phyloP scores from a whole-genome alignment of 2,113 vertebrate genomes.

The Equus przewalskii region DNA sequence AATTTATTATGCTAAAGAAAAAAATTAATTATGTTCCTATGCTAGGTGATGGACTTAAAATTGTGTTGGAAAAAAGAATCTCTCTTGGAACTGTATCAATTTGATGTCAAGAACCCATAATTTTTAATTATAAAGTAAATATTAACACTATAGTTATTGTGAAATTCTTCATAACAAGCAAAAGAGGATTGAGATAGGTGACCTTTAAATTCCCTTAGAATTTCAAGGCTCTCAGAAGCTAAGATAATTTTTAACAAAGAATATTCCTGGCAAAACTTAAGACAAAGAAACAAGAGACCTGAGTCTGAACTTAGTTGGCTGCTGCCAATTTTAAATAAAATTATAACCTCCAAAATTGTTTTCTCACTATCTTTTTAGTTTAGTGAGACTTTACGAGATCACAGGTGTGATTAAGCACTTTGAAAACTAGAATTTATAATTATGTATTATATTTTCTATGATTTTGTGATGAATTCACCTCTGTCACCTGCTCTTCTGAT shows the following conservation, averaged over 20 bases:
- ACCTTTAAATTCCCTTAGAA: neutral
- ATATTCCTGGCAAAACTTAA: neutral
- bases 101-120: neutral
- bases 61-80: neutral
- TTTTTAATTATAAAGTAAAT: neutral
- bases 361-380: neutral
- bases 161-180: neutral
- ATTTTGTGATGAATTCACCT: neutral
- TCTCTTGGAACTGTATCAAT: neutral
- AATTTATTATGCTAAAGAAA: neutral
- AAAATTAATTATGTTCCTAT: neutral
- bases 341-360: neutral
- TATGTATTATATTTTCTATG: neutral
- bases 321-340: neutral
- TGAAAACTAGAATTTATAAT: neutral
- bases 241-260: neutral
- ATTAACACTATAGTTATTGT: neutral
- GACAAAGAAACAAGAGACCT: neutral
- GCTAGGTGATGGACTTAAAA: neutral
- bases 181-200: neutral
- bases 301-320: neutral
- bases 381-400: neutral
- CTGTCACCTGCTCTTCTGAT: neutral
- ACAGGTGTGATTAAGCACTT: neutral
- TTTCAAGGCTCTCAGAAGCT: neutral